Evolutionary conservation across 92 coral and sea anemone genomes (phyloP), one percentile per base, ranked within the genome.

Genomic region (Epizoanthus illoricatus): DNA sequence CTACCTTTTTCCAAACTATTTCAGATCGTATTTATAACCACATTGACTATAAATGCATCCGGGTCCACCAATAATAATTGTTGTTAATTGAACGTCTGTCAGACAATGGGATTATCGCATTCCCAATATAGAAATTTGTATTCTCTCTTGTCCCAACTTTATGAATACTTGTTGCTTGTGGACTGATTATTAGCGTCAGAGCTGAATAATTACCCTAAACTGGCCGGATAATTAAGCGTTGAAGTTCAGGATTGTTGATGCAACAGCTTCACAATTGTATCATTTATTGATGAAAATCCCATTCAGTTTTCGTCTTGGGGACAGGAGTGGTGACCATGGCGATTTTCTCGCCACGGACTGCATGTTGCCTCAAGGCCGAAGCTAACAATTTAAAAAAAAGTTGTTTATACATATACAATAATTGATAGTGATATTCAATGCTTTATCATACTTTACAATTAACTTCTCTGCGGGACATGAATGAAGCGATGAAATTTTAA

Each of bases 41-140:
- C 33, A 28, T 28, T 28, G 33, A 28, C 33, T 28, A 28, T 28
- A 28, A 28, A 28, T 28, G 33, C 33, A 28, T 28, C 33, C 33
- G 0, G 33, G 33, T 28, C 33, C 33, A 19, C 68, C 12, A 19
- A 20, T 23, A 12, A 6, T 39, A 39, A 36, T 67, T 19, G 45
- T 19, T 67, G n/a, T 33, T 36, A 67, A 36, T 67, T 39, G 16
- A 36, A 67, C 72, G 72, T 67, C 7, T 67, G 20, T 5, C 9
- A 67, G 72, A 67, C 72, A 67, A 39, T 33, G 49, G 45, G 72
- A 67, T 67, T 67, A 67, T 3, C 49, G 49, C 72, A 39, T 33
- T n/a, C 28, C 72, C 45, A 21, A 33, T 67, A 33, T 39, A 5
- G 47, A 43, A n/a, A n/a, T 40, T 33, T 67, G 9, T 36, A 67